A percentile compares a stretch with the other conserved stretches of the same genome.
Conservation (phyloP, 2,888 invertebrate species). For the Caenorhabditis wallacei region DNA sequence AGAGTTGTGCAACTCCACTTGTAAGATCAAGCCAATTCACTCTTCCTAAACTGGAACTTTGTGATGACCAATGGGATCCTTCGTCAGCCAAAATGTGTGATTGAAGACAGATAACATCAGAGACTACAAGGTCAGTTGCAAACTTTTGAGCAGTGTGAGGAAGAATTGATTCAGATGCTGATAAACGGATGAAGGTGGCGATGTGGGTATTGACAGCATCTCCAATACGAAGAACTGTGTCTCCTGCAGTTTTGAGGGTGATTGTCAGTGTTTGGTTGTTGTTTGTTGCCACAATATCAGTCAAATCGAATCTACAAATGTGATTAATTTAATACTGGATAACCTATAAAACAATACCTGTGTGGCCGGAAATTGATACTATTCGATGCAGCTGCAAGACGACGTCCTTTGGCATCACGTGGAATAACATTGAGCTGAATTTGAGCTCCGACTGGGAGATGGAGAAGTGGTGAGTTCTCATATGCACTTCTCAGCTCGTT, state of each 20-base stretch:
- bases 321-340: not conserved
- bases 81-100: constrained; percentile 35
- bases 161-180: constrained; percentile 65
- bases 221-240: constrained; percentile 77
- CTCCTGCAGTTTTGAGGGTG: constrained; percentile 74
- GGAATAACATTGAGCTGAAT: constrained; percentile 69
- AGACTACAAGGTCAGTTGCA: constrained; percentile 56
- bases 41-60: constrained; percentile 55
- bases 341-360: constrained; percentile 41
- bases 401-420: constrained; percentile 70
- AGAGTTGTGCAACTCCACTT: constrained; percentile 63
- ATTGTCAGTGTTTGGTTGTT: constrained; percentile 72
- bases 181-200: constrained; percentile 73
- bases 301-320: constrained; percentile 73
- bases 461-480: constrained; percentile 43
- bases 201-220: constrained; percentile 68
- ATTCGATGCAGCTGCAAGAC: constrained; percentile 65
- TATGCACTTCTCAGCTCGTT: constrained; percentile 42
- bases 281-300: constrained; percentile 71
- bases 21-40: constrained; percentile 60
- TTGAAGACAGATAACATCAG: constrained; percentile 68
- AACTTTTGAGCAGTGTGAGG: constrained; percentile 50
- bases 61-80: constrained; percentile 48
- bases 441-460: constrained; percentile 70
- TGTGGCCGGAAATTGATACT: constrained; percentile 74